Base-by-base conservation (phyloP, 2,113 vertebrate genomes). In the Steatornis caripensis region DNA sequence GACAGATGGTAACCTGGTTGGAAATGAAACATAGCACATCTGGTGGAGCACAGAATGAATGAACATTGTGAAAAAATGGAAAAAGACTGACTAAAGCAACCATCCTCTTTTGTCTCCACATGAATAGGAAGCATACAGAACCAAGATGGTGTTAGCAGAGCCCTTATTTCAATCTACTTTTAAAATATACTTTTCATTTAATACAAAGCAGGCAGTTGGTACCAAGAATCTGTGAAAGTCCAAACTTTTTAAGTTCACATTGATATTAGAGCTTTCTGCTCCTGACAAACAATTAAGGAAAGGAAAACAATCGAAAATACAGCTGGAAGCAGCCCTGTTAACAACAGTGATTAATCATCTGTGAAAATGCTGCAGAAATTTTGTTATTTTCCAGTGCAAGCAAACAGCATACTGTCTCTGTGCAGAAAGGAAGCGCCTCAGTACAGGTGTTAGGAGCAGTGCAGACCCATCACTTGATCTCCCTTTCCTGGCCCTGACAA, bases 1-100 rank as follows among this genome's bases (percentile, higher is more conserved):
- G 93, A 92, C 87, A 96, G 94, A 97, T 97, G 93, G 89, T 68
- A 97, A 96, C 85, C 84, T 94, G 95, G 88, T 66, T 76, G 94
- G 89, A 97, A 92, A 78, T 92, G 69, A 97, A 97, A 96, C 66
- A 90, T 6, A 96, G 55, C 91, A 78, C 84, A 93, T 84, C 94
- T 95, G 89, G 94, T 84, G 71, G 74, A 94, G 64, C 70, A 93
- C 11, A 76, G 45, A 94, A 93, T 84, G 65, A 97, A 93, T 90
- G 46, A 90, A 93, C 30, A 77, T 39, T 90, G 72, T 89, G 54
- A 62, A 95, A 94, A 95, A 89, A 24, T 2, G 19, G 78, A 84
- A 78, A 83, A 93, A 95, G 68, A 89, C 75, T 94, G 94, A 77
- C 49, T 94, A 92, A 93, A 94, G 93, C 92, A 94, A 71, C 66